Conservation (phyloP, 2,888 invertebrate genomes). For the Cabera pusaria region DNA sequence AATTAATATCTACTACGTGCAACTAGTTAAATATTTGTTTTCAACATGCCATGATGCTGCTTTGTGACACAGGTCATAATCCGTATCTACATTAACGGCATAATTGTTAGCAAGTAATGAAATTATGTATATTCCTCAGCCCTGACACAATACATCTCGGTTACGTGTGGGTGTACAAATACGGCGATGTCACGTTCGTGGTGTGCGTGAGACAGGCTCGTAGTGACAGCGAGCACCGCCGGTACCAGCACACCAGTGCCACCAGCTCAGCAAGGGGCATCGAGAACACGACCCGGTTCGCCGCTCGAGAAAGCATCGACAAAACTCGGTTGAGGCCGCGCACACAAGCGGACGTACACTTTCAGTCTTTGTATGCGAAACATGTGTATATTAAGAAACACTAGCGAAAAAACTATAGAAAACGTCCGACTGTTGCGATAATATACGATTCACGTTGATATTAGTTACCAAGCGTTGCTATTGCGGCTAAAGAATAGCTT, state of each 20-base stretch:
- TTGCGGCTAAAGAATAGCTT: conserved; percentile 6
- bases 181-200: conserved; percentile 36
- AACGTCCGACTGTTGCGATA: conserved; percentile 42
- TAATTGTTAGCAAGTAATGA: conserved; percentile 7
- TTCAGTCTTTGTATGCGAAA: conserved; percentile 66
- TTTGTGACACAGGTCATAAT: conserved; percentile 3
- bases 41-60: background rate
- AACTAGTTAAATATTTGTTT: background rate
- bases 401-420: conserved; percentile 44
- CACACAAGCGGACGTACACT: conserved; percentile 72
- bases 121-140: conserved; percentile 39
- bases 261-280: conserved; percentile 64
- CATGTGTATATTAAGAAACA: conserved; percentile 51
- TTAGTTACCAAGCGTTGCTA: conserved; percentile 4
- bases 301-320: conserved; percentile 82
- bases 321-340: conserved; percentile 82
- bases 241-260: conserved; percentile 24
- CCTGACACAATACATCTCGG: conserved; percentile 58
- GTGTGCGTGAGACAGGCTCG: conserved; percentile 52
- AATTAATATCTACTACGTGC: too few relatives aligned
- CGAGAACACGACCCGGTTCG: conserved; percentile 82
- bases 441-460: conserved; percentile 25
- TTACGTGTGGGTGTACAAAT: conserved; percentile 47
- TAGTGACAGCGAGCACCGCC: conserved; percentile 34
- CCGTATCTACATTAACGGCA: conserved; percentile 1